Evolutionary conservation across 1,140 invertebrate species (phyloP).

Genomic region (Polyergus mexicanus): DNA sequence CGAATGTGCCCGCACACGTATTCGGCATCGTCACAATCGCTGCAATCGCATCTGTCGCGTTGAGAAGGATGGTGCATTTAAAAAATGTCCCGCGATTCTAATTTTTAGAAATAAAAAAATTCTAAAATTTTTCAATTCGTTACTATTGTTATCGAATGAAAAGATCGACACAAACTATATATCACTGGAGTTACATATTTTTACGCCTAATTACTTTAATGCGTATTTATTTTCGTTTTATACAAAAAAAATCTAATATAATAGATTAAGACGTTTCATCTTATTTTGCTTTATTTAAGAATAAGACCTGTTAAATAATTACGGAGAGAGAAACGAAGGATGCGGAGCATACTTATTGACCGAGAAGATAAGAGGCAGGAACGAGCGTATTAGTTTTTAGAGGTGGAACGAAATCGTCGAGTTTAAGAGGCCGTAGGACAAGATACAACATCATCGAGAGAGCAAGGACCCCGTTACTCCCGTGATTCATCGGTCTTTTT

Average conservation of each 20-base stretch:
- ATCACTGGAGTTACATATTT: background rate
- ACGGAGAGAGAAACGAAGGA: background rate
- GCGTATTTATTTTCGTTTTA: background rate
- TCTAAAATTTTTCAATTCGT: constrained; percentile 6
- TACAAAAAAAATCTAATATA: background rate
- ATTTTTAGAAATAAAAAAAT: background rate
- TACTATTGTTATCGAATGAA: background rate
- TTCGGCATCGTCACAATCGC: background rate
- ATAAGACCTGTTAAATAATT: background rate
- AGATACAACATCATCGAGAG: constrained; percentile 75
- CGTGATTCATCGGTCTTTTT: constrained; percentile 84
- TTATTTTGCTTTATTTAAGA: background rate
- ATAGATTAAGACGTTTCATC: background rate
- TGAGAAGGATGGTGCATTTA: constrained; percentile 34
- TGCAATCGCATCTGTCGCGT: constrained; percentile 67
- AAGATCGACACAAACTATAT: background rate
- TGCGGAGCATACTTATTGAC: background rate
- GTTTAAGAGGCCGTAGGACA: constrained; percentile 77
- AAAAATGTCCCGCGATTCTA: background rate
- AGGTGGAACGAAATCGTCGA: constrained; percentile 42
- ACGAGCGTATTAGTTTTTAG: constrained; percentile 43
- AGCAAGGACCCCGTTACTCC: constrained; percentile 78
- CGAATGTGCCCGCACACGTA: background rate
- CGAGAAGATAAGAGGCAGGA: background rate
- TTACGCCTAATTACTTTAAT: background rate